Evolutionary conservation across 2,113 vertebrate species (phyloP).

Genomic region (Nibea albiflora): DNA sequence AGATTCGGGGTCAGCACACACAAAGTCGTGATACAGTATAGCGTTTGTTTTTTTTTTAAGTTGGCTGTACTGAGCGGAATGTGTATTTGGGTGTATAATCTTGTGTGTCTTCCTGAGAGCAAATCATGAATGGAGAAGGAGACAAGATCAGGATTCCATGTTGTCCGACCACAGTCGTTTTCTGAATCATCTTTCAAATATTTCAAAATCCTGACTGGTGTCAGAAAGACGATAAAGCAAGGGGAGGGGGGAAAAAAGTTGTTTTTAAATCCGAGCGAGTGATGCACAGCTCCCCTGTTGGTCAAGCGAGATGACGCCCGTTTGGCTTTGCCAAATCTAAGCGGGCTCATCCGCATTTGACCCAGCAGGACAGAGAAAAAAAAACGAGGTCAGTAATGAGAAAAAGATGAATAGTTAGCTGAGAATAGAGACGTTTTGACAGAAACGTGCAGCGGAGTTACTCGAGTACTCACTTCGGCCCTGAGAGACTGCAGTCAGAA

Average conservation of each 20-base stretch:
- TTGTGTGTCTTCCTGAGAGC: slow-evolving; percentile 18
- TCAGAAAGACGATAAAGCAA: slow-evolving; percentile 11
- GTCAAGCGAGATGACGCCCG: slow-evolving; percentile 44
- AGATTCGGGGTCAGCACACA: slow-evolving; percentile 70
- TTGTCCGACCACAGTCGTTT: slow-evolving; percentile 3
- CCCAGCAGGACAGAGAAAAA: slow-evolving; percentile 71
- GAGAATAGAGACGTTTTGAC: slow-evolving; percentile 65
- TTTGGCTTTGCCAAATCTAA: slow-evolving; percentile 63
- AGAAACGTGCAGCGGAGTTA: slow-evolving; percentile 37
- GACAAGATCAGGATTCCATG: slow-evolving; percentile 42
- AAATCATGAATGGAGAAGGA: slow-evolving; percentile 35
- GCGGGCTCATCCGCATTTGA: slow-evolving; percentile 74
- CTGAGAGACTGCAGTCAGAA: slow-evolving; percentile 43
- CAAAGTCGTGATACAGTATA: slow-evolving; percentile 57
- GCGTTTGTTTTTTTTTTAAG: slow-evolving; percentile 35
- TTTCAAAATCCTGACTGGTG: slow-evolving; percentile 19
- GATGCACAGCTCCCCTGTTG: slow-evolving; percentile 65
- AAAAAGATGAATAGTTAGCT: slow-evolving; percentile 66
- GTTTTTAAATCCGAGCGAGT: slow-evolving; percentile 25
- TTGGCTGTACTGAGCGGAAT: slow-evolving; percentile 28
- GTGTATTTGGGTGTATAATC: background rate
- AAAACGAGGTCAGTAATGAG: slow-evolving; percentile 74
- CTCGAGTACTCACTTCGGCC: slow-evolving; percentile 30
- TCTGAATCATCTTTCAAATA: background rate
- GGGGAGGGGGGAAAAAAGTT: background rate